Base-by-base conservation (phyloP, 2,888 invertebrate genomes). In the Choreutis nemorana region DNA sequence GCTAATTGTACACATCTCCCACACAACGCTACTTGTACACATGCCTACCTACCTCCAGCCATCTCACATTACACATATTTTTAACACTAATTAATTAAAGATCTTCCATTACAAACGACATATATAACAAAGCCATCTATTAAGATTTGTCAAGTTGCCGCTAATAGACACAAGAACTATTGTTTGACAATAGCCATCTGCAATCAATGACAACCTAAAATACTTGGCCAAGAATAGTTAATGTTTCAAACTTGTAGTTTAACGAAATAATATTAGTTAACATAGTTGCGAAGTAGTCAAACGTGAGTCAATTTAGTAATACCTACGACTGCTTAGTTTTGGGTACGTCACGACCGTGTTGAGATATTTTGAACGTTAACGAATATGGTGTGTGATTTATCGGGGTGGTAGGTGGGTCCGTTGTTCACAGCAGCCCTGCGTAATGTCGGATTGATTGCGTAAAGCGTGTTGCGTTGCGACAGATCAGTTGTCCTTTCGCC, bases 1-100 rank as follows among this genome's bases (percentile, higher is more conserved):
- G 70, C 63, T 71, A 61, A 70, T 68, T 70, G 62, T 70, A 58
- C 55, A 54, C 65, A 62, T 68, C 67, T 65, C 67, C 59, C 62
- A 62, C 59, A 58, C 55, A 37, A 18, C 18, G 28, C 31, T 23
- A 30, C 34, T 32, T 32, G 37, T 35, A 34, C 29, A 32, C 15
- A 18, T 34, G 29, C 14, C n/a, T 2, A 29, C 9, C 15, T 18
- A 23, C 14, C 16, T 27, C 13, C n/a, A 15, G 23, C 16, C 20
- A 16, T 27, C 26, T 18, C 18, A 23, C 18, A 31, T 18, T 18
- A 26, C 31, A 25, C 29, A 31, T 28, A 33, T 32, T 34, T 37
- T 31, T 30, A 34, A 34, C 35, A 29, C 34, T 22, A 30, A 24
- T 26, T 24, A 9, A 23, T 18, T 31, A 24, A 26, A 34, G 15